Base-by-base conservation (phyloP, 2,888 invertebrate species). In the Halocaridina rubra region DNA sequence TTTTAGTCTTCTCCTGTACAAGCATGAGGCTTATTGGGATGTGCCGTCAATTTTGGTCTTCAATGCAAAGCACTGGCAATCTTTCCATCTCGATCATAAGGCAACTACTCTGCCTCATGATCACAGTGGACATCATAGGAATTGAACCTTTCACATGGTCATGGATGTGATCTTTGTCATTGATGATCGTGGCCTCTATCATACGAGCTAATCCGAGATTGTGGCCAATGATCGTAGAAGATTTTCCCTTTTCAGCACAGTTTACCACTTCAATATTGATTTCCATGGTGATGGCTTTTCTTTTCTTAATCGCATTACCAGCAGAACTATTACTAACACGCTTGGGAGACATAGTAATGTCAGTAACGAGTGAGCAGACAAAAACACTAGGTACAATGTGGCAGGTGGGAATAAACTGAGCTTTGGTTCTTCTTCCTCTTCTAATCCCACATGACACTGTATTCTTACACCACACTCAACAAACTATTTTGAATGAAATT, bases 241-340 rank as follows among this genome's bases (percentile, higher is more conserved):
- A 1, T 5, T 53, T 13, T 10, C 53, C 53, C 53, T 53, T 53
- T 53, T 53, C 7, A 3, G 3, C 3, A 4, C 19, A 2, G 16
- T 72, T 72, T 10, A 77, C 32, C n/a, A n/a, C n/a, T 32, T 22
- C 64, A 32, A 64, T 10, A 29, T 33, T 32, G 4, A 33, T 16
- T 79, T 30, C 19, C 32, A 19, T 29, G 2, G 33, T 57, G 16
- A 53, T 53, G 7, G 53, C 53, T 53, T 53, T 53, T 19, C 53
- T 5, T 13, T 53, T 53, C 53, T 81, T 71, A 8, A 19, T 80
- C 22, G 27, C 27, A 71, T 19, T 79, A 13, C 61, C 79, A 75
- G 24, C 30, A 78, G 57, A 29, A 32, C 27, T 19, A 29, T 57
- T 30, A 13, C 5, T 10, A 10, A 30, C 22, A 71, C 69, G 19